These are phyloP conservation scores for Drosophila monieri DNA, from an alignment of 2,888 invertebrate genomes.

Conservation along the genomic window DNA sequence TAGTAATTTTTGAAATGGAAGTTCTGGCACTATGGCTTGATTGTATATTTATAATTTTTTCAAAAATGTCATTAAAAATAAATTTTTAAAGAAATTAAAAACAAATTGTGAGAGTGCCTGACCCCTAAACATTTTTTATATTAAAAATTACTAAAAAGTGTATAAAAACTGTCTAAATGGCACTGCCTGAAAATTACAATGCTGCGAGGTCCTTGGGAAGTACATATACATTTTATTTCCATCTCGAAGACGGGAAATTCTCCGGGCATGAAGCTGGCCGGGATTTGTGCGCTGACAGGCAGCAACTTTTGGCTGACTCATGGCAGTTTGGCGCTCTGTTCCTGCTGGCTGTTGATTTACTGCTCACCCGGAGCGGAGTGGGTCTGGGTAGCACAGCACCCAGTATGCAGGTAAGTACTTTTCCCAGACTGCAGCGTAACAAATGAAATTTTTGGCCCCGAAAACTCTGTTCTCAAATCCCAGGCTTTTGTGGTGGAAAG, in stretches of 20 bases:
- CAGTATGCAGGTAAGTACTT: conserved; percentile 16
- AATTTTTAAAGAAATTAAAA: no score
- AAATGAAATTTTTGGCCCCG: conserved; percentile 56
- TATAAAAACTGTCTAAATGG: conserved; percentile 19
- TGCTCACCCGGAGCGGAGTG: conserved; percentile 1
- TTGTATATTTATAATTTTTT: no score
- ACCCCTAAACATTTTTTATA: neutral
- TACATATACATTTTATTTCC: conserved; percentile 41
- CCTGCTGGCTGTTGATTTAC: conserved; percentile 58
- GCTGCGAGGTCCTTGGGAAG: neutral
- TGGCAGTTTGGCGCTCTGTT: conserved; percentile 30
- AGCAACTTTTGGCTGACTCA: conserved; percentile 34
- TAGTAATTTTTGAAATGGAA: neutral
- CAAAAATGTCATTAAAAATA: no score
- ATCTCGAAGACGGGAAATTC: conserved; percentile 21
- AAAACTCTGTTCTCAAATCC: conserved; percentile 45
- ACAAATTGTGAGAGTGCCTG: no score
- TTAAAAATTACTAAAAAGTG: conserved; percentile 2
- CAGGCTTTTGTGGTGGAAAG: conserved; percentile 8
- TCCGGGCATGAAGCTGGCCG: conserved; percentile 11
- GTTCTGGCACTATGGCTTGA: no score
- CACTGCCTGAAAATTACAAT: neutral
- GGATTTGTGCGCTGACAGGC: conserved; percentile 44
- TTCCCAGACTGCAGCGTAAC: conserved; percentile 19
- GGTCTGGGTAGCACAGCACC: neutral